Evolutionary conservation across 1,140 invertebrate genomes (phyloP), one percentile per base, ranked within the genome.

Genomic region (Cherax destructor): DNA sequence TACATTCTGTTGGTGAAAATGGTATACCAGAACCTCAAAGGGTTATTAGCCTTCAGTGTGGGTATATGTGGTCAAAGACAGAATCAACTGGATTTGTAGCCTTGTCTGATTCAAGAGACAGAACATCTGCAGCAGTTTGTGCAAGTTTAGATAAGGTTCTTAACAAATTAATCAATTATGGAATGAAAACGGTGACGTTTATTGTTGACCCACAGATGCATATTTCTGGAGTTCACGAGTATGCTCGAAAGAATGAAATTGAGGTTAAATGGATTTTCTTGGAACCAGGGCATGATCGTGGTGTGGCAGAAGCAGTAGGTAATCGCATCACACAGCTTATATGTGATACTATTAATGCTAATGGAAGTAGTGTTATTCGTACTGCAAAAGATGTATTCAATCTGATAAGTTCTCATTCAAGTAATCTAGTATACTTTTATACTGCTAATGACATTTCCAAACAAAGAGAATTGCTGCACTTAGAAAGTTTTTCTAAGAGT

Each of bases 271-370:
- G 77, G 24, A 65, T 88, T n/a, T 88, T 80, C 47, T 69, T 69
- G n/a, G 86, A 88, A 24, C 77, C 86, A 10, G 86, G 77, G 10
- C 86, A 88, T n/a, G 78, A 76, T n/a, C 24, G 18, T 24, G 78
- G 78, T 16, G 52, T 72, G 74, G 86, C 86, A 16, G 86, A 80
- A 49, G 52, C 59, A 11, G 86, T 80, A 11, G 86, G 86, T 4
- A 79, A 80, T 30, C 49, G 74, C 21, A 49, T 88, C n/a, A 80
- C 86, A 24, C 59, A 88, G 41, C 78, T 88, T 21, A 65, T 88
- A 21, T 88, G 86, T 49, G 86, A 88, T 41, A 88, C 77, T 21
- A 80, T 88, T 72, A 80, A 81, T 56, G 18, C 74, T 13, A 69
- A 69, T 47, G 47, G 59, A n/a, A 13, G 10, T 10, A 59, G 69